Evolutionary conservation across 2,113 vertebrate species (phyloP).

Genomic region (Alectura lathami): DNA sequence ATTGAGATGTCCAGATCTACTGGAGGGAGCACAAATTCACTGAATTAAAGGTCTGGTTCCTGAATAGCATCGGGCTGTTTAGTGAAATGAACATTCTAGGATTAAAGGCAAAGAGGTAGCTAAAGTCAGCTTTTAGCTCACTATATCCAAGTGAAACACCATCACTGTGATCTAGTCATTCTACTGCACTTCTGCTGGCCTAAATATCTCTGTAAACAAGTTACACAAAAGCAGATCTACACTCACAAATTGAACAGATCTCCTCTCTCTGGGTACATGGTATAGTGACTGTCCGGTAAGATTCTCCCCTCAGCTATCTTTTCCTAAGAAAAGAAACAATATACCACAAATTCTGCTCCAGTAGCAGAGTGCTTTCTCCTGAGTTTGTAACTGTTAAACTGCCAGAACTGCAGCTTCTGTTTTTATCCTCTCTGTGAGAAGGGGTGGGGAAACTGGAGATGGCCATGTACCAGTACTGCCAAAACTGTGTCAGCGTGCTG

Average conservation of each 20-base stretch:
- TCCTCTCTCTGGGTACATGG: not conserved
- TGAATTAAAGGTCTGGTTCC: not conserved
- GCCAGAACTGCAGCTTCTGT: not conserved
- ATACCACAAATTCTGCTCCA: not conserved
- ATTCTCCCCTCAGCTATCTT: not conserved
- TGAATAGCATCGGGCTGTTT: not conserved
- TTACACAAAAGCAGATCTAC: not conserved
- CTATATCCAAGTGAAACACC: not conserved
- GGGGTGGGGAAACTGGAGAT: not conserved
- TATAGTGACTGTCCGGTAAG: not conserved
- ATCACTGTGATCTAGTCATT: not conserved
- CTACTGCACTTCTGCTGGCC: not conserved
- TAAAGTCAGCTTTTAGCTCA: not conserved
- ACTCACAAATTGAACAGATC: not conserved
- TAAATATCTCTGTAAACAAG: not conserved
- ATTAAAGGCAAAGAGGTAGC: not conserved
- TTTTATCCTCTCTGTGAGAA: not conserved
- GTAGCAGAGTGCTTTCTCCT: not conserved
- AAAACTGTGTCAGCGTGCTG: not conserved
- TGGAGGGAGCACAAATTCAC: not conserved
- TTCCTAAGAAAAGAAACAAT: not conserved
- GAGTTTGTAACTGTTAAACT: not conserved
- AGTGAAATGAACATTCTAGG: not conserved
- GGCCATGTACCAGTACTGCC: not conserved
- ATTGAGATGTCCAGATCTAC: not conserved